Base-by-base conservation (phyloP, 1,140 invertebrate genomes). In the Laupala kohalensis region DNA sequence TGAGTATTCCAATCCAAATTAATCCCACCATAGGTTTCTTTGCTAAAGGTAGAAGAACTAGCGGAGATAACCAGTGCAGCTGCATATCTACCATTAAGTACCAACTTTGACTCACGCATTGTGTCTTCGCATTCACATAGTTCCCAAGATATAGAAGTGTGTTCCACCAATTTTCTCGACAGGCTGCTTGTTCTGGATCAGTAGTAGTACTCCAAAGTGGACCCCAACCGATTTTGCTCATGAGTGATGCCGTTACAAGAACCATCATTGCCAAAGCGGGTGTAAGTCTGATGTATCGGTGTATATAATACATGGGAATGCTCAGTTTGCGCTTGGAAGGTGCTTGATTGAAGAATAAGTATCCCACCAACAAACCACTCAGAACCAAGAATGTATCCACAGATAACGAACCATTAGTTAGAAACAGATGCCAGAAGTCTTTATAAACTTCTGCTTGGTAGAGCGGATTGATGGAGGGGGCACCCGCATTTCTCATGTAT, bases 1-100 rank as follows among this genome's bases (percentile, higher is more conserved):
- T 13, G 1, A 53, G 37, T 0, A 53, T 9, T 9, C 9, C 9
- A 2, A 53, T 19, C 37, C 37, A 53, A 9, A 19, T 19, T 19
- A 53, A 53, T 19, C 37, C 37, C 0, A 19, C 37, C 9, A 2
- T 53, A 13, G 37, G 37, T 19, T 13, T 53, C 37, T 19, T 13
- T 19, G 19, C 37, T 2, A 53, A 13, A 2, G 37, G 37, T 19
- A 53, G 19, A 4, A 53, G 37, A 19, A 90, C 9, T 9, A 53
- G 37, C 9, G 37, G 37, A 9, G 69, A 15, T 88, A 76, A 74
- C 88, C 90, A 53, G 4, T 53, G 37, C 70, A 91, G 83, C 77
- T 92, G 90, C 81, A 90, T 88, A 75, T 92, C 91, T 53, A 89
- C 88, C 3, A 89, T 81, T 23, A 86, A 71, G 71, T 84, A 88